Base-by-base conservation (phyloP, 2,113 vertebrate species). In the Pardalotus punctatus region DNA sequence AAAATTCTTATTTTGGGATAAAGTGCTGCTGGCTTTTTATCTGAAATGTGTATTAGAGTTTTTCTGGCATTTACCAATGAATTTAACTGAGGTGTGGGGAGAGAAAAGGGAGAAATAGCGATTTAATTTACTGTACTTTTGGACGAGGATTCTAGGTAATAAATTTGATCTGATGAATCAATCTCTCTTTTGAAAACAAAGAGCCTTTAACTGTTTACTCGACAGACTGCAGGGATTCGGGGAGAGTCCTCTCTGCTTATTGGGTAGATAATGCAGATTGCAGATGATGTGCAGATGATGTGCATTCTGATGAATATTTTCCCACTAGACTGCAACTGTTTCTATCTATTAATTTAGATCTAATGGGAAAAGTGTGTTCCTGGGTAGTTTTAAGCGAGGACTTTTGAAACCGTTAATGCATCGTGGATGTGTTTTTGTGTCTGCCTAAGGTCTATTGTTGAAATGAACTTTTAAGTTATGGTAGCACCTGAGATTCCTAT, bases 131-230 rank as follows among this genome's bases (percentile, higher is more conserved):
- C 69, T 3, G 13, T 70, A 61, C 66, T 94, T 96, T 96, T 94
- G 90, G 88, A 96, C 23, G 73, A 92, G 86, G 42, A 90, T 95
- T 88, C 83, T 56, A 90, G 77, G 82, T 90, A 88, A 94, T 96
- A 94, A 93, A 93, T 96, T 90, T 93, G 85, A 94, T 96, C 92
- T 90, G 92, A 92, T 94, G 93, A 95, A 92, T 97, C 93, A 94
- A 94, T 94, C 92, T 92, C 81, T 81, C 82, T 77, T 90, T 93
- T 66, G 86, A 96, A 97, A 96, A 94, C 93, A 97, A 96, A 96
- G 94, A 93, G 87, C 95, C 90, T 96, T 97, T 97, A 96, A 96
- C 96, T 95, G 85, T 97, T 97, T 97, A 94, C 90, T 97, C 5
- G 89, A 88, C 93, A 94, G 95, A 87, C 91, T 95, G 90, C 70